phyloP scores from a whole-genome alignment of 2,113 vertebrate genomes.

The Hyperopisus bebe region DNA sequence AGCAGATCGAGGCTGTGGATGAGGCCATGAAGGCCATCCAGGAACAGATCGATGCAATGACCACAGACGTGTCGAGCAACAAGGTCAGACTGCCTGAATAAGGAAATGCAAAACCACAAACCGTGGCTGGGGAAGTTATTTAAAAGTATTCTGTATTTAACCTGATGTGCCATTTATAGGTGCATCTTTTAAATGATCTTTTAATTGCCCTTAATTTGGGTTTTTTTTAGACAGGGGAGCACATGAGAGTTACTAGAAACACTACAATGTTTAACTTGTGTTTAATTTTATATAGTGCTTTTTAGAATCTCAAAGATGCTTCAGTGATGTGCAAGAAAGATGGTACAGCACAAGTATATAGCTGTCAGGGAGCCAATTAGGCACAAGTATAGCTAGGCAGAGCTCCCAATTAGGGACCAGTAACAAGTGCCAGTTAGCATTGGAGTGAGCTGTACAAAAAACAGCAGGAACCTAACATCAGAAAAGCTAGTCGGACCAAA shows the following conservation, averaged over 20 bases:
- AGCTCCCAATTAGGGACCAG: not conserved
- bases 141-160: not conserved
- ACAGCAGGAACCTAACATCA: not conserved
- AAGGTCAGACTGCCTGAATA: slow-evolving; percentile 59
- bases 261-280: not conserved
- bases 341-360: not conserved
- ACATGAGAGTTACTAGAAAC: not conserved
- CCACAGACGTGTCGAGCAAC: slow-evolving; percentile 64
- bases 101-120: not conserved
- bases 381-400: not conserved
- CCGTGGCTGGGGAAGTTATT: not conserved
- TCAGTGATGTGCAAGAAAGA: not conserved
- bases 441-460: not conserved
- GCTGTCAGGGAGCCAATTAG: not conserved
- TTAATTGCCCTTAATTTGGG: not conserved
- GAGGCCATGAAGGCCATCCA: slow-evolving; percentile 69
- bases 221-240: not conserved
- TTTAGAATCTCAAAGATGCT: not conserved
- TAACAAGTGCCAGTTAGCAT: not conserved
- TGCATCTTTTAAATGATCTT: not conserved
- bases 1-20: slow-evolving; percentile 73
- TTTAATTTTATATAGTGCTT: not conserved
- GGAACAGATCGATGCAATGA: slow-evolving; percentile 68
- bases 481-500: not conserved
- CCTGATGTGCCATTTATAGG: not conserved